Evolutionary conservation across 2,888 invertebrate genomes (phyloP).

Genomic region (Resseliella maxima): DNA sequence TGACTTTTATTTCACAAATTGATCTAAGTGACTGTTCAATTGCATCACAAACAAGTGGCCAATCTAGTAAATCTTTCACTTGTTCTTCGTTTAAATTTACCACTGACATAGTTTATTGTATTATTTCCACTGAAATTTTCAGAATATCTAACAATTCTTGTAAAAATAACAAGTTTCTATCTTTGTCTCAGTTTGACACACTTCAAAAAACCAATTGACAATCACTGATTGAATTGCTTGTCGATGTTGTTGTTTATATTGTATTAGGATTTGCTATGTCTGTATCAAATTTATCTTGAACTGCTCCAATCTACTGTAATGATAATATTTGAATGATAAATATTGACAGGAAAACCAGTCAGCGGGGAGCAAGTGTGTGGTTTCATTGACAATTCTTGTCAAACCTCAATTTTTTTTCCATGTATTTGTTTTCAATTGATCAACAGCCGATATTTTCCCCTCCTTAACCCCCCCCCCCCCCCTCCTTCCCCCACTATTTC

Average conservation of each 20-base stretch:
- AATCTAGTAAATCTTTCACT: slow-evolving; percentile 65
- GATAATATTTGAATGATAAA: too few species aligned
- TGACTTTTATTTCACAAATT: slow-evolving; percentile 61
- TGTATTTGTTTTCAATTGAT: not conserved
- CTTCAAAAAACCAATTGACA: not conserved
- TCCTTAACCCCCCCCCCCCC: too few species aligned
- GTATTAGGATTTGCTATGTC: not conserved
- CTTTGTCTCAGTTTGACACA: not conserved
- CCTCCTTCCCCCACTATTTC: too few species aligned
- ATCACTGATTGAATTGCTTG: not conserved
- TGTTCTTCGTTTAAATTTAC: slow-evolving; percentile 64
- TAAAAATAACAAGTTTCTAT: too few species aligned
- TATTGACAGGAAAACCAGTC: too few species aligned
- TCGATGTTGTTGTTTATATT: not conserved
- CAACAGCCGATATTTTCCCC: too few species aligned
- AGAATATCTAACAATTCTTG: too few species aligned
- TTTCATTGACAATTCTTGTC: not conserved
- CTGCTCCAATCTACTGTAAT: too few species aligned
- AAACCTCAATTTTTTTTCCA: not conserved
- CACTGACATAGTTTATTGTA: slow-evolving; percentile 56
- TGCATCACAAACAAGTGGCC: slow-evolving; percentile 66
- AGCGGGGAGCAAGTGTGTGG: too few species aligned
- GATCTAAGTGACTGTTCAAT: slow-evolving; percentile 67
- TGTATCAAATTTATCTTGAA: too few species aligned
- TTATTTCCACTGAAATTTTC: not conserved